Percentiles rank a stretch among this genome's conserved stretches.
Conservation (phyloP, 2,113 vertebrate genomes). For the Halcyon senegalensis region DNA sequence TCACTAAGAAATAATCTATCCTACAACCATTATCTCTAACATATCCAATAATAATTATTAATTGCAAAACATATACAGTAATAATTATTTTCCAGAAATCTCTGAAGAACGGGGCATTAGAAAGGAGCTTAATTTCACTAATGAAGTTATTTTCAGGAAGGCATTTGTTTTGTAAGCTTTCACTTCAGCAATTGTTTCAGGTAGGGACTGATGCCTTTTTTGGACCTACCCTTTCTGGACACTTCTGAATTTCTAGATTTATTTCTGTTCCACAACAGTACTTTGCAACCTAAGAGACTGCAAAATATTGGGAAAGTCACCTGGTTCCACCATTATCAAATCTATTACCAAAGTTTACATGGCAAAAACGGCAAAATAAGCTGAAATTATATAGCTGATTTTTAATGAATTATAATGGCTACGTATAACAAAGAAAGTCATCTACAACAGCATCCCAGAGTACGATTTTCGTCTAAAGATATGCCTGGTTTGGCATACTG, state of each 20-base stretch:
- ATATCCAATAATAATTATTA: not conserved
- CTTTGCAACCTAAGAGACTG: not conserved
- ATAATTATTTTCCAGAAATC: not conserved
- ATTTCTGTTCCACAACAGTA: not conserved
- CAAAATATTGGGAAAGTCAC: not conserved
- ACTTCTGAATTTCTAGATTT: not conserved
- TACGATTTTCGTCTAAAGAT: not conserved
- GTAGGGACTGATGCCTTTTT: not conserved
- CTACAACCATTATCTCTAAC: not conserved
- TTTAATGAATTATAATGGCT: not conserved
- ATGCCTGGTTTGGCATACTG: not conserved
- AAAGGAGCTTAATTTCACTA: not conserved
- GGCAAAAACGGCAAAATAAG: not conserved
- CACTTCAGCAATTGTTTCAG: not conserved
- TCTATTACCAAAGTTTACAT: not conserved
- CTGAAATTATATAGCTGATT: not conserved
- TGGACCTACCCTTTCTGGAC: not conserved
- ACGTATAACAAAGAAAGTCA: not conserved
- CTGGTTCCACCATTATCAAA: not conserved
- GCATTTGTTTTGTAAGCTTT: not conserved
- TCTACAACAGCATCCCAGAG: not conserved
- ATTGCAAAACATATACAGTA: not conserved
- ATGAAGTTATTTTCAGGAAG: not conserved
- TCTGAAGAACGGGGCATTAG: fast-evolving
- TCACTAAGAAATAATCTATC: not conserved